These are phyloP conservation scores for Paraplagusia blochii DNA, from an alignment of 2,113 vertebrate species.

Conservation along the genomic window DNA sequence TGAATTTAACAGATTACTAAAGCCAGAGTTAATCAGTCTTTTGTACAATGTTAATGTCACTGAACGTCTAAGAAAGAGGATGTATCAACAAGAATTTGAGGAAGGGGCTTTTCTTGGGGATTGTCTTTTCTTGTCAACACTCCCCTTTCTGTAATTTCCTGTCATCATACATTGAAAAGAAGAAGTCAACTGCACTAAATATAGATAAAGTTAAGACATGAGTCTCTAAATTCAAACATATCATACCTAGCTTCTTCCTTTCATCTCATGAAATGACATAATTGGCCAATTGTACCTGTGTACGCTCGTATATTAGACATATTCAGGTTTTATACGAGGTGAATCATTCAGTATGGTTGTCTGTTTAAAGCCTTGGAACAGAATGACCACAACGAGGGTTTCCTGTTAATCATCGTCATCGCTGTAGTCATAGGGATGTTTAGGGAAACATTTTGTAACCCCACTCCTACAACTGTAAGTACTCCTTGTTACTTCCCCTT, in stretches of 20 bases:
- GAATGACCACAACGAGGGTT: conserved; percentile 24
- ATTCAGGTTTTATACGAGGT: no score
- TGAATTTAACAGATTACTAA: no score
- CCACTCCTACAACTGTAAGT: no score
- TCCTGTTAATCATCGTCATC: background rate
- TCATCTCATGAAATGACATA: conserved; percentile 1
- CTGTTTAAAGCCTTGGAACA: conserved; percentile 1
- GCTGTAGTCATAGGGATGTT: background rate
- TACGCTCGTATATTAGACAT: background rate
- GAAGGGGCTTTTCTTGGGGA: no score
- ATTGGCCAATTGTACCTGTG: background rate
- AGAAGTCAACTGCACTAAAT: background rate
- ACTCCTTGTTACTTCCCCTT: background rate
- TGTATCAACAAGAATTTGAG: conserved; percentile 15
- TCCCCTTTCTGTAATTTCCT: conserved; percentile 4
- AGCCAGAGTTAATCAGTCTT: no score
- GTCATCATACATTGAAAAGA: no score
- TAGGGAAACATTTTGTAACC: conserved; percentile 5
- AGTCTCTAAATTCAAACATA: background rate
- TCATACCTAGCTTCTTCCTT: background rate
- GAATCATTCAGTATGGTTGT: background rate
- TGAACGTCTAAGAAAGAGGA: conserved; percentile 22
- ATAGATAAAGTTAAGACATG: conserved; percentile 30
- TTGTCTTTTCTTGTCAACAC: conserved; percentile 5
- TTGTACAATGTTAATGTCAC: no score